Percentiles rank a stretch among this genome's conserved stretches.
Evolutionary conservation across 2,113 vertebrate genomes (phyloP).

Genomic region (Lutjanus erythropterus): DNA sequence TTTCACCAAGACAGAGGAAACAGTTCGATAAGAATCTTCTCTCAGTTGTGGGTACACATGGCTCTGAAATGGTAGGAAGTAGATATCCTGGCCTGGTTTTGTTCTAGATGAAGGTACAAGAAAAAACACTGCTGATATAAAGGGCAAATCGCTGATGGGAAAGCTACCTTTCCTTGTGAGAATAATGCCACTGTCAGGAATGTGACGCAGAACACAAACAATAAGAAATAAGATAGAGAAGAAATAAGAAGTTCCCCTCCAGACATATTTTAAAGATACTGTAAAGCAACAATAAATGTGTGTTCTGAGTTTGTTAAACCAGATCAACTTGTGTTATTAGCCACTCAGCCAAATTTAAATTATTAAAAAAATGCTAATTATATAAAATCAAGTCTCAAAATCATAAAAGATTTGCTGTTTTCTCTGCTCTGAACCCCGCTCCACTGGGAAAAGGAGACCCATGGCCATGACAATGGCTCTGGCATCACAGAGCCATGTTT

Average conservation of each 20-base stretch:
- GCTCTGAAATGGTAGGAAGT: conserved; percentile 10
- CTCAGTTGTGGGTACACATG: not conserved
- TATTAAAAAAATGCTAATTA: no score
- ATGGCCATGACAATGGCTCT: no score
- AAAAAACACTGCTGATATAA: not conserved
- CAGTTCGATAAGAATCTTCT: conserved; percentile 3
- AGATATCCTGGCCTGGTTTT: conserved; percentile 10
- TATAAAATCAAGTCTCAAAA: no score
- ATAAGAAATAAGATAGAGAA: not conserved
- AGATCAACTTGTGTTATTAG: no score
- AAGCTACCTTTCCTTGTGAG: conserved; percentile 5
- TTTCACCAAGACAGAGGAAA: conserved; percentile 11
- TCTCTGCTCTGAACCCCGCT: no score
- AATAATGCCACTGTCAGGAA: conserved; percentile 5
- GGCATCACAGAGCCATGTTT: no score
- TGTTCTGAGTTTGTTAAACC: no score
- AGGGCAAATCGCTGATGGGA: not conserved
- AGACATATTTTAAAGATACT: no score
- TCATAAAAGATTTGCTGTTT: no score
- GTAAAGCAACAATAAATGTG: no score
- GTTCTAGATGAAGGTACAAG: conserved; percentile 12
- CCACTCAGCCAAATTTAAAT: no score
- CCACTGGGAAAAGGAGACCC: no score
- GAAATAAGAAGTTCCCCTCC: not conserved
- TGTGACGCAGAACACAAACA: conserved; percentile 24